Conservation (phyloP, 2,113 vertebrate genomes). For the Sceloporus tristichus region DNA sequence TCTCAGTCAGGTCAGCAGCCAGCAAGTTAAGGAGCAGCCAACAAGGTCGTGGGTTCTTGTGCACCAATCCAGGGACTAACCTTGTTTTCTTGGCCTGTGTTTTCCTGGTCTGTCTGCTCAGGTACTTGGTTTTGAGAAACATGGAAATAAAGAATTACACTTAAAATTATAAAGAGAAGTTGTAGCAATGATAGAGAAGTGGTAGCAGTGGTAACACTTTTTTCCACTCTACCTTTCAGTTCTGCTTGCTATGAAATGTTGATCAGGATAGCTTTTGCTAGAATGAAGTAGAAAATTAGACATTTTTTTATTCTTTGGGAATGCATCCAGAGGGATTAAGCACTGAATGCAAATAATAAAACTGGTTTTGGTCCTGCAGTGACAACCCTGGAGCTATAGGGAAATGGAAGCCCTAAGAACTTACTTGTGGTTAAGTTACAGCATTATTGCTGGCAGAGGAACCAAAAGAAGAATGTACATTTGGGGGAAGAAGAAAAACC, state of each 20-base stretch:
- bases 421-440: constrained; percentile 48
- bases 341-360: constrained; percentile 41
- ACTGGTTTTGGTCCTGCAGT: constrained; percentile 50
- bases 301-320: background rate
- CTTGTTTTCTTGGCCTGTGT: too few species aligned
- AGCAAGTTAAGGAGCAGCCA: too few species aligned
- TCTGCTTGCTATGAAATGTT: background rate
- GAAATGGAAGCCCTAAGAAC: constrained; percentile 55
- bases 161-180: too few species aligned
- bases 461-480: constrained; percentile 69
- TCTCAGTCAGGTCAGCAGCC: too few species aligned
- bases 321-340: constrained; percentile 32
- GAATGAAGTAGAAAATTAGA: background rate
- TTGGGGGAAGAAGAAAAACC: constrained; percentile 41
- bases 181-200: too few species aligned
- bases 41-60: too few species aligned
- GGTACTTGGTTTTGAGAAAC: too few species aligned
- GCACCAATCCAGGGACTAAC: too few species aligned
- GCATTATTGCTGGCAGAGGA: constrained; percentile 61
- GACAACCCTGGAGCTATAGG: constrained; percentile 5
- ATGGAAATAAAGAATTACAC: too few species aligned
- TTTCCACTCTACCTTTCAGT: background rate
- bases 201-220: background rate
- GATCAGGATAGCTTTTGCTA: background rate
- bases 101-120: too few species aligned